These are phyloP conservation scores for Adelognathus sp. DNA, from an alignment of 2,888 invertebrate genomes.

Conservation along the genomic window DNA sequence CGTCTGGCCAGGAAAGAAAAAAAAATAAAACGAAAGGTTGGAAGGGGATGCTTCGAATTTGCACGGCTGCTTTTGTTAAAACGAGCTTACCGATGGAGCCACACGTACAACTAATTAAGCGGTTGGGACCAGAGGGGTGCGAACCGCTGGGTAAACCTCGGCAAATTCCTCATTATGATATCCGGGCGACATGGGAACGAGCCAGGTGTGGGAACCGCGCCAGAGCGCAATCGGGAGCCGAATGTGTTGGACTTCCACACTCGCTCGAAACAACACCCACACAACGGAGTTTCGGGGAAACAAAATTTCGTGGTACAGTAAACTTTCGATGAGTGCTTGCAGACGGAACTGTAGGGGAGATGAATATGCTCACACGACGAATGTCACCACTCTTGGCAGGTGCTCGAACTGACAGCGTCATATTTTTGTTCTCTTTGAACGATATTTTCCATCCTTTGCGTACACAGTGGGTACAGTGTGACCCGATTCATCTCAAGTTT, in stretches of 20 bases:
- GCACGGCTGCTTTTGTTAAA: conserved; percentile 27
- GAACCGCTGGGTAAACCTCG: conserved; percentile 61
- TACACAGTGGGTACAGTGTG: too few relatives aligned
- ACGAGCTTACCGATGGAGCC: conserved; percentile 32
- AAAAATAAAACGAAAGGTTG: background rate
- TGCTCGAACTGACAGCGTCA: too few relatives aligned
- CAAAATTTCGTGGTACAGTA: too few relatives aligned
- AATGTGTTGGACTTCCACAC: conserved; percentile 1
- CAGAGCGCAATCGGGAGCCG: conserved; percentile 11
- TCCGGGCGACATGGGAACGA: conserved; percentile 55
- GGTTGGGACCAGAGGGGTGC: conserved; percentile 44
- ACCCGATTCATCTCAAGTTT: too few relatives aligned
- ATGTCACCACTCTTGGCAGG: too few relatives aligned
- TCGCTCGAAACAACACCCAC: background rate
- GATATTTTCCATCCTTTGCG: too few relatives aligned
- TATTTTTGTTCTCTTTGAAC: too few relatives aligned
- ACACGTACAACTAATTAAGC: conserved; percentile 61
- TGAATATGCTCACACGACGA: too few relatives aligned
- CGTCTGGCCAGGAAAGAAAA: conserved; percentile 8
- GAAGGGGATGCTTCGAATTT: conserved; percentile 20
- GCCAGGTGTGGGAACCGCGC: conserved; percentile 50
- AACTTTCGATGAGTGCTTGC: too few relatives aligned
- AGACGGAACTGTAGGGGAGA: too few relatives aligned
- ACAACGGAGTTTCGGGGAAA: too few relatives aligned
- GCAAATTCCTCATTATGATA: conserved; percentile 64